phyloP scores from a whole-genome alignment of 2,797 vertebrate genomes.

The Acestrorhynchus altus region DNA sequence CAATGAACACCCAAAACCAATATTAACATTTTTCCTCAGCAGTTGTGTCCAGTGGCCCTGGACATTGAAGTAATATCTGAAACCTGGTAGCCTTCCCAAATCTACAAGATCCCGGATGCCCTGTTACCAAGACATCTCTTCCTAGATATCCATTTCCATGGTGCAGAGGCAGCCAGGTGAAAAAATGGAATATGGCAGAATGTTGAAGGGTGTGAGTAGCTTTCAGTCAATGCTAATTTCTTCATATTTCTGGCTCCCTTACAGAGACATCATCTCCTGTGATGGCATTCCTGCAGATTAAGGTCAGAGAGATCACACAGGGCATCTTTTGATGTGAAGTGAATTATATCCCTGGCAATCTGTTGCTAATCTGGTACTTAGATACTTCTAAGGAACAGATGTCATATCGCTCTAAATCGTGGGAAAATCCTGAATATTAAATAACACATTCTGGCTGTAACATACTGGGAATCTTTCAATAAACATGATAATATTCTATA shows the following conservation, averaged over 20 bases:
- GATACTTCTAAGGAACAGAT: background rate
- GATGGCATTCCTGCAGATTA: slow-evolving; percentile 20
- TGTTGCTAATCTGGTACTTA: slow-evolving; percentile 9
- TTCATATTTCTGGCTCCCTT: background rate
- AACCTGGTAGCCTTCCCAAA: background rate
- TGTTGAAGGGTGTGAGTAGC: background rate
- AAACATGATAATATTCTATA: too few species aligned
- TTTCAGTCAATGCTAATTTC: background rate
- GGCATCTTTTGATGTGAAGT: slow-evolving; percentile 26
- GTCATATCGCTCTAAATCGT: background rate
- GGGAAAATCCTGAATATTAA: background rate
- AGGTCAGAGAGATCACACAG: slow-evolving; percentile 19
- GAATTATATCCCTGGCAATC: slow-evolving; percentile 13
- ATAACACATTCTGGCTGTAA: background rate
- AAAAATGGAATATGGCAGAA: slow-evolving; percentile 8
- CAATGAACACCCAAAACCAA: too few species aligned
- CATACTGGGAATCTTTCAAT: background rate
- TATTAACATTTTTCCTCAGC: background rate
- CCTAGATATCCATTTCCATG: background rate
- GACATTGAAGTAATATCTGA: background rate
- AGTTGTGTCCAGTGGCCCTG: background rate
- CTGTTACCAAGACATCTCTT: background rate
- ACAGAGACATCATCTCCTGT: background rate
- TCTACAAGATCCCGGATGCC: background rate
- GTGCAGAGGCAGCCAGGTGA: background rate